Evolutionary conservation across 1,140 invertebrate species (phyloP), one percentile per base, ranked within the genome.

Genomic region (Rhagoletis zephyria): DNA sequence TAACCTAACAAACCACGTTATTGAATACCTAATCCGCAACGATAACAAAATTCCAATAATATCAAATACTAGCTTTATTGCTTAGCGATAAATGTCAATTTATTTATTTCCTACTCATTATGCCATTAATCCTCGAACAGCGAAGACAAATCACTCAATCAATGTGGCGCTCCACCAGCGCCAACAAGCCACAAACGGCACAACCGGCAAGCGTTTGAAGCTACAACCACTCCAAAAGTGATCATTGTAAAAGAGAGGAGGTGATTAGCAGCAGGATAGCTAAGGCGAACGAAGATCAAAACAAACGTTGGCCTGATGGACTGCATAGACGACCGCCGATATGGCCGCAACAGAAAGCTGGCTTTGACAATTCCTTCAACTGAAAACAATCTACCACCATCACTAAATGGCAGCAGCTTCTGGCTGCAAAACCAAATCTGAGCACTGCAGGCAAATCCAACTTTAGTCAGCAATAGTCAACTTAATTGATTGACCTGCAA

Each of bases 61-160:
- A 67, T 67, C 64, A 74, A 74, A 74, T 48, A 48, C 14, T 42
- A 19, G 2, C 1, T 30, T 30, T 30, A 30, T 30, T 30, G 30
- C 30, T 30, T n/a, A 19, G n/a, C 19, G 45, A 19, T 59, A 81
- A 59, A 81, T 56, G 48, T 14, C 48, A 81, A 81, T 81, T 56
- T 59, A 85, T 85, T 85, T 85, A 85, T 85, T 61, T 61, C 85
- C 59, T 45, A 30, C 60, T 42, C 42, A 16, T 85, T 85, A 61
- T 63, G 85, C 85, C 85, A 88, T 86, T 88, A 88, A 88, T 88
- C 85, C 65, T 51, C 85, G 45, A 77, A 51, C 51, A 70, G 65
- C 87, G 56, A 86, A 60, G 87, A 88, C 87, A 88, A 88, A 88
- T 88, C 87, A 88, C 87, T 88, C 87, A 86, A 88, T 88, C 85